Conservation (phyloP, 1,140 invertebrate species). For the Calliopsis andreniformis region DNA sequence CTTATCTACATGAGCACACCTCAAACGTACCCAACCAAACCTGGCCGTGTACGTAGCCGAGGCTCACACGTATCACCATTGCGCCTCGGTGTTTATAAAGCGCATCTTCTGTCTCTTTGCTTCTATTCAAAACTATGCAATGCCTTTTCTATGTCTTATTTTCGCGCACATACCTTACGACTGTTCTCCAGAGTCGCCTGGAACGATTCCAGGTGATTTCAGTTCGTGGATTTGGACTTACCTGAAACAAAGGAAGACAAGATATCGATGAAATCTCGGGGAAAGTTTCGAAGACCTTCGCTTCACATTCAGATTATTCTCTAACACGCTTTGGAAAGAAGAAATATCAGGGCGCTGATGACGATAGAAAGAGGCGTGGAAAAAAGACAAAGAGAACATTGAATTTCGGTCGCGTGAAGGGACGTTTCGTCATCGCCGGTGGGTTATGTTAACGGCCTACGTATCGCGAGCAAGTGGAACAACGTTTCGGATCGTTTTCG, state of each 20-base stretch:
- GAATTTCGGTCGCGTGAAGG: constrained; percentile 52
- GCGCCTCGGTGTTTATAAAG: constrained; percentile 60
- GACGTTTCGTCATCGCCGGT: constrained; percentile 54
- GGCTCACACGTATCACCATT: constrained; percentile 59
- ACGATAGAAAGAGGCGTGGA: too few relatives aligned
- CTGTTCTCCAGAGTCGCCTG: not conserved
- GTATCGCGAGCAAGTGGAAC: constrained; percentile 67
- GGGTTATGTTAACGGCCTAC: constrained; percentile 50
- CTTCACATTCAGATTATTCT: too few relatives aligned
- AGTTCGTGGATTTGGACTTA: constrained; percentile 9
- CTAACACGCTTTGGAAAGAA: too few relatives aligned
- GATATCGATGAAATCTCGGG: too few relatives aligned
- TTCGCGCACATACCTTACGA: too few relatives aligned
- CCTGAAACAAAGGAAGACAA: constrained; percentile 46
- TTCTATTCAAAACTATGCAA: constrained; percentile 13
- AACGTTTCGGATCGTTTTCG: constrained; percentile 60
- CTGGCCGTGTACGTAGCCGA: constrained; percentile 57
- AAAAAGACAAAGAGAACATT: too few relatives aligned
- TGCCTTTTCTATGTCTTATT: too few relatives aligned
- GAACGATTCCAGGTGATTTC: not conserved
- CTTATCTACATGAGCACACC: constrained; percentile 83
- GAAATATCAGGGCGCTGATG: too few relatives aligned
- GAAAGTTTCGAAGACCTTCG: too few relatives aligned
- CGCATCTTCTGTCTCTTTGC: constrained; percentile 41
- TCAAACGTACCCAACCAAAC: constrained; percentile 78